A percentile compares a stretch with the other conserved stretches of the same genome.
Conservation (phyloP, 2,113 vertebrate genomes). For the Alethe castanea region DNA sequence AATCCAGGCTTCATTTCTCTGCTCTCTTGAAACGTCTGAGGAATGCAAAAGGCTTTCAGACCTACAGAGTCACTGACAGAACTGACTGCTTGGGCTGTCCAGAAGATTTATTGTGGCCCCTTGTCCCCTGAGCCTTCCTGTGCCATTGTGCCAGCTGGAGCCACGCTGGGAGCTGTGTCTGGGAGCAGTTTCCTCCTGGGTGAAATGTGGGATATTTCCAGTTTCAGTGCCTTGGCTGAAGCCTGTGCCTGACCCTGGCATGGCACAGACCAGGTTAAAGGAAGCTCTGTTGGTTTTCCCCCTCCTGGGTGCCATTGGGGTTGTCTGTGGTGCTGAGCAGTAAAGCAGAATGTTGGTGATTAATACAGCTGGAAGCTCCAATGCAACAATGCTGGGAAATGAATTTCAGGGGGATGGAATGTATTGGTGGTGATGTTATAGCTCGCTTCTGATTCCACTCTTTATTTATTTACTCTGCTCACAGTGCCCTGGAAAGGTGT, state of each 20-base stretch:
- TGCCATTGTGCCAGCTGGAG: background rate
- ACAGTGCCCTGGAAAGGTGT: background rate
- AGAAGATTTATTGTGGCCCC: background rate
- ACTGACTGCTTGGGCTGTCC: background rate
- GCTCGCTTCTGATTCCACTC: background rate
- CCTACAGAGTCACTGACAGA: fast-evolving
- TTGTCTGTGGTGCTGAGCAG: background rate
- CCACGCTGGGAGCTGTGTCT: background rate
- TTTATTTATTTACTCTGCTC: conserved; percentile 29
- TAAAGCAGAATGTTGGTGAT: background rate
- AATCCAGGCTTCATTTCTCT: background rate
- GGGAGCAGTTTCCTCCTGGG: background rate
- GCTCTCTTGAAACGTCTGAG: background rate
- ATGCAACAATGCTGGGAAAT: background rate
- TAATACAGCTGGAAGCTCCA: background rate
- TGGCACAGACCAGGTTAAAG: background rate
- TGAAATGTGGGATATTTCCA: background rate
- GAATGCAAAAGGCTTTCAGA: background rate
- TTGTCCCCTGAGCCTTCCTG: background rate
- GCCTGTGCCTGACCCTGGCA: background rate
- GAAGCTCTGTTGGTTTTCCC: background rate
- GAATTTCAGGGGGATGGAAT: background rate
- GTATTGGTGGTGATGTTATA: background rate
- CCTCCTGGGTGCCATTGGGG: background rate
- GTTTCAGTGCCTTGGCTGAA: background rate